Base-by-base conservation (phyloP, 2,113 vertebrate species). In the Nyctereutes procyonoides region DNA sequence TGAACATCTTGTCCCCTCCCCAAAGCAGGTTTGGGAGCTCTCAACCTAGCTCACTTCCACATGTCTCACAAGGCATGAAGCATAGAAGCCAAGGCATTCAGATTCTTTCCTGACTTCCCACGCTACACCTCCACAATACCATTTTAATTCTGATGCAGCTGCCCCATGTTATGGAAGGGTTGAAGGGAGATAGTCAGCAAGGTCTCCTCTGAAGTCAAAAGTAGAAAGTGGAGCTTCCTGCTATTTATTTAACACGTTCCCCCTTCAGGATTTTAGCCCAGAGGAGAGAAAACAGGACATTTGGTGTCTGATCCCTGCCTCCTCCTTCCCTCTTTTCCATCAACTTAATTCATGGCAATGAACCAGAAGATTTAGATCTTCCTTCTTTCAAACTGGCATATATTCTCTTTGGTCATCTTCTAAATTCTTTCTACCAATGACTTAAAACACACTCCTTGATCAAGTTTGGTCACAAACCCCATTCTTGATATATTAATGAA, bases 401-500 rank as follows among this genome's bases (percentile, higher is more conserved):
- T 56, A n/a, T 5, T 91, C 51, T 95, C 32, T 87, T 82, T 69
- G 56, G n/a, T 69, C 84, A 51, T 76, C 20, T 81, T 92, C 12
- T 93, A 32, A 79, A 48, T 93, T 86, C 35, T 92, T 95, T 84
- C 13, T 73, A 55, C 19, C 26, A 10, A 3, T 94, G 53, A 15
- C 30, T 95, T 94, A 14, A 35, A 92, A 30, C n/a, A 58, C 14
- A 81, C 16, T 77, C 28, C 65, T 2, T 35, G 26, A 91, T 67
- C 30, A 74, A 86, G 19, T 71, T 93, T 43, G 43, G 53, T 26
- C 71, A 43, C 22, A 65, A 62, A 85, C 10, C n/a, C 35, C 26
- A 48, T 89, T 91, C 35, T 94, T 96, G 71, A 77, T 65, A 86
- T 26, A 65, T 30, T 81, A 79, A 85, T 69, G n/a, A 92, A n/a